Evolutionary conservation across 2,113 vertebrate species (phyloP), one percentile per base, ranked within the genome.

Genomic region (Chamaetylas fuelleborni): DNA sequence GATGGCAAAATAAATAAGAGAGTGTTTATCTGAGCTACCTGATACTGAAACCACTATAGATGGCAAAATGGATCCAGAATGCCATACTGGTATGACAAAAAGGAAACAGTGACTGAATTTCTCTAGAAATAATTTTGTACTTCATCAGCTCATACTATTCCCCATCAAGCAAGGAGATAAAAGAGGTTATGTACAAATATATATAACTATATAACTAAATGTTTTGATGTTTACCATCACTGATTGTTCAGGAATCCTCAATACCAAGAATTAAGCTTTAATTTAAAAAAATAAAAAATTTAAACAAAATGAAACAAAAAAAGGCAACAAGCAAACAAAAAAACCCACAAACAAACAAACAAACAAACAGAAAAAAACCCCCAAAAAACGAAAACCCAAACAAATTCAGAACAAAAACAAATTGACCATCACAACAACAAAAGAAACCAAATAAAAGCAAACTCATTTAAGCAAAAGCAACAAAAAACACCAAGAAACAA

Each of bases 1-100:
- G 47, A 95, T 95, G 70, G 31, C 33, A 84, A 81, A 95, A 84
- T 29, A 93, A 79, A 64, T 50, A 53, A 42, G 45, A n/a, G 19
- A 33, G 9, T 50, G 31, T 76, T 92, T 76, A 61, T 71, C 57
- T 69, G 42, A 89, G 33, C 24, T 80, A 91, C 18, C 23, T 76
- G 24, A 12, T 29, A 47, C 58, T 90, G 66, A 87, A 95, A 57
- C 38, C 42, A 38, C 78, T 26, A 34, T 2, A 69, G 15, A 14
- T 53, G 22, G 61, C 48, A 87, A 90, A 89, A 25, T 82, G 40
- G 34, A 89, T 14, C 5, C 33, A 65, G 28, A 82, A 80, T 61
- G 13, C 1, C 23, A 15, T n/a, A 34, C 9, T n/a, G 12, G 14
- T 42, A 36, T 65, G 40, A 91, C 20, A 79, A 88, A 73, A 91